phyloP scores from a whole-genome alignment of 2,888 invertebrate species.

The Spilarctia lutea region DNA sequence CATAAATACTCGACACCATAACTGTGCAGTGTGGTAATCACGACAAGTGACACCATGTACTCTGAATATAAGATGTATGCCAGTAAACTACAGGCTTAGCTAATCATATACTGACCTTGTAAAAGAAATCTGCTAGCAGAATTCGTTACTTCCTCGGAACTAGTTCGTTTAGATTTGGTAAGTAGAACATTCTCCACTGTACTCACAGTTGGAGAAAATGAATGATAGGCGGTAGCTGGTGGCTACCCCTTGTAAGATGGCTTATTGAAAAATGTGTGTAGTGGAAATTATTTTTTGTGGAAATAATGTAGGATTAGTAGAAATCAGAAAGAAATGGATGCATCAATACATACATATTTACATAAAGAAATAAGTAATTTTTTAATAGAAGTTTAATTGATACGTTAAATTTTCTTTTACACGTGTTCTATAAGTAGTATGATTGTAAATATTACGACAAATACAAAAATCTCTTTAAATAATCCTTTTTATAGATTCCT shows the following conservation, averaged over 20 bases:
- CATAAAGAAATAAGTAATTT: no score
- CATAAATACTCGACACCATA: constrained; percentile 53
- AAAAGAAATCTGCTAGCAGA: background rate
- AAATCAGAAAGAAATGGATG: no score
- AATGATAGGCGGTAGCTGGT: background rate
- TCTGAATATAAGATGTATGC: constrained; percentile 45
- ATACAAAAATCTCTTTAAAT: no score
- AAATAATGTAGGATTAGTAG: no score
- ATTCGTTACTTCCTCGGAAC: background rate
- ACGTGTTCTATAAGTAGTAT: no score
- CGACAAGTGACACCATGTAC: constrained; percentile 49
- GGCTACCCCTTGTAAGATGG: constrained; percentile 11
- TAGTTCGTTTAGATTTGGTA: background rate
- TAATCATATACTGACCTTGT: constrained; percentile 30
- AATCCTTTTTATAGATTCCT: no score
- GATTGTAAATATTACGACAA: no score
- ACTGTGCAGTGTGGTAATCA: constrained; percentile 55
- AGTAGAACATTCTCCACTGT: background rate
- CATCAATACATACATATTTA: no score
- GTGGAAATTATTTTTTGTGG: background rate
- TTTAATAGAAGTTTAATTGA: no score
- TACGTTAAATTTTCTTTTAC: no score
- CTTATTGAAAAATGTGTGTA: background rate
- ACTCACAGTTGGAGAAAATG: background rate
- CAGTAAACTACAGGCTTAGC: constrained; percentile 38